Conservation (phyloP, 2,888 invertebrate genomes). For the Dendrolimus houi region DNA sequence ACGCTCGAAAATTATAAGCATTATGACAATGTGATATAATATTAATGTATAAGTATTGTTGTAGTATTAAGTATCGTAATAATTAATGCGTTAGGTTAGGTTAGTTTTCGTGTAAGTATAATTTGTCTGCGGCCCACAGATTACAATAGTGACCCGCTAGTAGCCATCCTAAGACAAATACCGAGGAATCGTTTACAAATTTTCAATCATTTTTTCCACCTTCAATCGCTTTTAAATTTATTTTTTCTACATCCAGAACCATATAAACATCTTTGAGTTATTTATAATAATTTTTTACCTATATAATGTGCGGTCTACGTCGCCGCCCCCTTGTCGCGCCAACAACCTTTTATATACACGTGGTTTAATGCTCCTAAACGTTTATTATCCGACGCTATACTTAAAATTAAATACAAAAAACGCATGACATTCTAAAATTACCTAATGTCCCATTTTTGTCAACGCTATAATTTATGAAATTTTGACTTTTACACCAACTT, state of each 20-base stretch:
- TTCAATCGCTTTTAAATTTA: conserved; percentile 69
- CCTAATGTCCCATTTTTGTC: conserved; percentile 68
- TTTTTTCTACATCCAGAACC: conserved; percentile 75
- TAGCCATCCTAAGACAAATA: conserved; percentile 71
- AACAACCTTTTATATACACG: conserved; percentile 78
- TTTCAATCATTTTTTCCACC: conserved; percentile 51
- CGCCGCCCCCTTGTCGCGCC: conserved; percentile 43
- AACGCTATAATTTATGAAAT: conserved; percentile 76
- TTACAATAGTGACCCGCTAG: conserved; percentile 70
- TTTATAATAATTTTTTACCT: conserved; percentile 75
- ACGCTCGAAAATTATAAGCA: conserved; percentile 77
- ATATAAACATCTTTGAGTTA: conserved; percentile 78
- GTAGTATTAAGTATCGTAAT: conserved; percentile 70
- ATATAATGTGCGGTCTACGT: conserved; percentile 55
- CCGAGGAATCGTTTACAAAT: conserved; percentile 62
- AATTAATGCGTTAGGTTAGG: conserved; percentile 72
- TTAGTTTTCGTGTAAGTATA: conserved; percentile 62
- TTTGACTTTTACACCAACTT: conserved; percentile 78
- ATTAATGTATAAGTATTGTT: conserved; percentile 72
- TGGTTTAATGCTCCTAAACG: conserved; percentile 82
- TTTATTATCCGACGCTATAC: conserved; percentile 79
- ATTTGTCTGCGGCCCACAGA: conserved; percentile 69
- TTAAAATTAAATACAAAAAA: conserved; percentile 79
- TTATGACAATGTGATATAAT: conserved; percentile 76
- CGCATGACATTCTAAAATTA: conserved; percentile 74